Percentiles rank a stretch among this genome's conserved stretches.
Evolutionary conservation across 1,140 invertebrate species (phyloP).

Genomic region (Sminthurides bifidus): DNA sequence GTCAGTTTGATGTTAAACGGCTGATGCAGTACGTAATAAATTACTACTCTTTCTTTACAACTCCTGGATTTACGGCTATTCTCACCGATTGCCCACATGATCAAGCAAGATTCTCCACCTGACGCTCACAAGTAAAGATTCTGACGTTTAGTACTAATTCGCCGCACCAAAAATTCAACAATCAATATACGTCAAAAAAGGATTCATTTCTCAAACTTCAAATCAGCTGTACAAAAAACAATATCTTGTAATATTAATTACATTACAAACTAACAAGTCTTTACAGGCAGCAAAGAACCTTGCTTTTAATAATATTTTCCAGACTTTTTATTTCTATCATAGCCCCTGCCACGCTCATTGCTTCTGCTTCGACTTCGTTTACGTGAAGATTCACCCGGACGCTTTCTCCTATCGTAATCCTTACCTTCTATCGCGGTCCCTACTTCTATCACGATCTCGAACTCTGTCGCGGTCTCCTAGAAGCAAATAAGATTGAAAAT

Average conservation of each 20-base stretch:
- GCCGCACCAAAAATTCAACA: background rate
- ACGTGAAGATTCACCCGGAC: background rate
- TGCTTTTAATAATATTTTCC: background rate
- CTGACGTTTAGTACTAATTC: background rate
- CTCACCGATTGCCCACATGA: too few species aligned
- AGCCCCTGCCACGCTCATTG: conserved; percentile 1
- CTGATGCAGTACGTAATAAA: too few species aligned
- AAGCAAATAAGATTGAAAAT: background rate
- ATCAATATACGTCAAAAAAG: background rate
- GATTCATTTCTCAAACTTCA: background rate
- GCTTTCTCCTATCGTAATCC: conserved; percentile 21
- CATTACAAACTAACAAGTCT: background rate
- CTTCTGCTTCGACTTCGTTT: conserved; percentile 9
- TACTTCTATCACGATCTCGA: conserved; percentile 18
- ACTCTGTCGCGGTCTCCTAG: conserved; percentile 27
- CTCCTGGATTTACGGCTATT: too few species aligned
- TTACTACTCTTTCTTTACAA: too few species aligned
- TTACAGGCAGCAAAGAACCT: background rate
- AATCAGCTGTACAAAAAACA: background rate
- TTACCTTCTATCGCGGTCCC: conserved; percentile 20
- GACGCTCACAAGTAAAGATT: background rate
- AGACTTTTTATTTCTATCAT: conserved; percentile 7
- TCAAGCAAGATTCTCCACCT: too few species aligned
- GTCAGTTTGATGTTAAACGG: too few species aligned
- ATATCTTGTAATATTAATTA: background rate